phyloP scores from a whole-genome alignment of 2,888 invertebrate species.

The Ischnus inquisitorius region DNA sequence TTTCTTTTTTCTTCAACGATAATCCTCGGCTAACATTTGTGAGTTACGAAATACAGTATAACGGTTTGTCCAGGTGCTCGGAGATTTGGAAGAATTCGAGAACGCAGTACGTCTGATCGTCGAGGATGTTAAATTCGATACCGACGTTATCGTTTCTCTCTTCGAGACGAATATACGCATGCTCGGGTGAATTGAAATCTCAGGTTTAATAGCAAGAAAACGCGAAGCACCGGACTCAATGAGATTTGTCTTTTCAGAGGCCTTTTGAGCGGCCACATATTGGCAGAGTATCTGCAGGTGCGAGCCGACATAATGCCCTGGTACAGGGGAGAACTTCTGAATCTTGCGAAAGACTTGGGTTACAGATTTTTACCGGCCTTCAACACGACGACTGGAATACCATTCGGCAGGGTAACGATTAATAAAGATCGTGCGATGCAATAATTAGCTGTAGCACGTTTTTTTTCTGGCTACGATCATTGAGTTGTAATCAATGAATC shows the following conservation, averaged over 20 bases:
- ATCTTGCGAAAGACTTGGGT: constrained; percentile 97
- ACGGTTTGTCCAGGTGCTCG: constrained; percentile 88
- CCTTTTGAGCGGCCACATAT: constrained; percentile 95
- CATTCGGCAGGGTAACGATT: constrained; percentile 93
- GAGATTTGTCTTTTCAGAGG: constrained; percentile 88
- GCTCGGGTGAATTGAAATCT: constrained; percentile 91
- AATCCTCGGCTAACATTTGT: background rate
- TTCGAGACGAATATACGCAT: constrained; percentile 99
- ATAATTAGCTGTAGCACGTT: constrained; percentile 17
- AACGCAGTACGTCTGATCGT: constrained; percentile 95
- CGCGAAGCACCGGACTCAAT: background rate
- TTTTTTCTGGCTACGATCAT: too few species aligned
- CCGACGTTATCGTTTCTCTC: constrained; percentile 97
- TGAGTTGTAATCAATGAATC: too few species aligned
- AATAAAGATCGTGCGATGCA: background rate
- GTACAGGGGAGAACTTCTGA: constrained; percentile 95
- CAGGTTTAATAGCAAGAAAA: constrained; percentile 33
- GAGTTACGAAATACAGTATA: background rate
- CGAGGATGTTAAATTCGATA: constrained; percentile 95
- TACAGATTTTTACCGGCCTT: constrained; percentile 98
- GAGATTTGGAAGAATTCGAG: constrained; percentile 98
- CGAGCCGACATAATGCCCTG: constrained; percentile 91
- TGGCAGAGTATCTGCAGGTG: constrained; percentile 93
- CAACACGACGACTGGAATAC: constrained; percentile 98
- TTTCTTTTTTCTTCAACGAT: background rate